These are phyloP conservation scores for Berghia stephanieae DNA, from an alignment of 1,140 invertebrate genomes.

Conservation along the genomic window DNA sequence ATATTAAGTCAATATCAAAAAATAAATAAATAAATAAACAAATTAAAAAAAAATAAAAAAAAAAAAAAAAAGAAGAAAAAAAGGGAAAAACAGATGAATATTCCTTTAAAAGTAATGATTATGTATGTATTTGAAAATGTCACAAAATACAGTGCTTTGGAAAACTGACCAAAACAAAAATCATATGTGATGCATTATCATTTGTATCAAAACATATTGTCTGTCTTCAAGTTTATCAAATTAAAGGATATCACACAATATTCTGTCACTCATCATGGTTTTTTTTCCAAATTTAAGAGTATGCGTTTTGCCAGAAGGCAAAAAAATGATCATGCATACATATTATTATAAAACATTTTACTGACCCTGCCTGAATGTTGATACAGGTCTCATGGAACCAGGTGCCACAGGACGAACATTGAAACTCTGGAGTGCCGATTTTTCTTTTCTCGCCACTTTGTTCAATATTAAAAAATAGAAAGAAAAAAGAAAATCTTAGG, in stretches of 20 bases:
- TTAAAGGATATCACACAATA: too few relatives aligned
- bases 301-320: too few relatives aligned
- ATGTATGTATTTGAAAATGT: too few relatives aligned
- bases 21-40: background rate
- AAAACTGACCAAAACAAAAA: too few relatives aligned
- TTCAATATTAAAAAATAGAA: slow-evolving; percentile 39
- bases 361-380: slow-evolving; percentile 81
- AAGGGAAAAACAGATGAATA: background rate
- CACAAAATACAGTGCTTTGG: too few relatives aligned
- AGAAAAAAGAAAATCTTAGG: slow-evolving; percentile 11
- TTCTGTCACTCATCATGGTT: too few relatives aligned
- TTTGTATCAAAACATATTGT: too few relatives aligned
- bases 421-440: slow-evolving; percentile 86
- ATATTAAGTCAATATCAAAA: background rate
- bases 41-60: background rate
- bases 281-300: too few relatives aligned
- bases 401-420: slow-evolving; percentile 87
- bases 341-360: too few relatives aligned
- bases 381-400: slow-evolving; percentile 96
- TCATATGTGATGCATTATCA: too few relatives aligned
- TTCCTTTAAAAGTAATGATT: slow-evolving; percentile 1
- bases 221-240: too few relatives aligned
- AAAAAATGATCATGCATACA: too few relatives aligned
- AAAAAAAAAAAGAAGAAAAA: background rate
- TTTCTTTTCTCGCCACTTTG: slow-evolving; percentile 90